Conservation (phyloP, 2,113 vertebrate species). For the Cheilinus undulatus region DNA sequence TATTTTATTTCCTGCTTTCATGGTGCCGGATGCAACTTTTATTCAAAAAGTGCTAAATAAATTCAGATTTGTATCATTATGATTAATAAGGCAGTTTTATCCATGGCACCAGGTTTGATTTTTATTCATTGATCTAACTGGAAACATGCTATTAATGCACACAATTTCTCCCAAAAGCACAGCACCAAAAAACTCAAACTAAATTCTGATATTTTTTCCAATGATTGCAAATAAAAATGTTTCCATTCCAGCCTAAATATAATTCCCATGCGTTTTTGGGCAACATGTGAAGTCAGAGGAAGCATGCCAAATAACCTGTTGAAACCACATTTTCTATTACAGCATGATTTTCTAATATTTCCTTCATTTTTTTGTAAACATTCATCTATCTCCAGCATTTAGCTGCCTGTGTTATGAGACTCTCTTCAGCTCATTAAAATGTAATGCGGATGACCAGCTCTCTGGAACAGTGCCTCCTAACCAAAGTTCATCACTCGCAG, state of each 20-base stretch:
- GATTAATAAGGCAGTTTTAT: conserved; percentile 5
- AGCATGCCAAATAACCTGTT: conserved; percentile 39
- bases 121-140: conserved; percentile 59
- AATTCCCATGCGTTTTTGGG: conserved; percentile 8
- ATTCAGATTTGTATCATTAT: background rate
- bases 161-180: conserved; percentile 6
- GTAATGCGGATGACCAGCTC: conserved; percentile 86
- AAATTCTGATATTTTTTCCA: background rate
- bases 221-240: background rate
- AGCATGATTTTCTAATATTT: conserved; percentile 6
- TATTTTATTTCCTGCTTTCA: background rate
- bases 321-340: conserved; percentile 25
- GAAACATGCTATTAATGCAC: conserved; percentile 21
- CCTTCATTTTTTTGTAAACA: conserved; percentile 57
- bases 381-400: conserved; percentile 66
- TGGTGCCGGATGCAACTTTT: background rate
- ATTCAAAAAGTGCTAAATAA: background rate
- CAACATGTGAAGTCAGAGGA: conserved; percentile 33
- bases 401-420: conserved; percentile 72
- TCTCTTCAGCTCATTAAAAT: conserved; percentile 89
- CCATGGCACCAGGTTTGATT: background rate
- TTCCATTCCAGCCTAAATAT: too few relatives aligned
- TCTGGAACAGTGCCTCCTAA: conserved; percentile 89
- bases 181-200: too few relatives aligned
- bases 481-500: conserved; percentile 87